Conservation (phyloP, 2,113 vertebrate species). For the Anolis sagrei region DNA sequence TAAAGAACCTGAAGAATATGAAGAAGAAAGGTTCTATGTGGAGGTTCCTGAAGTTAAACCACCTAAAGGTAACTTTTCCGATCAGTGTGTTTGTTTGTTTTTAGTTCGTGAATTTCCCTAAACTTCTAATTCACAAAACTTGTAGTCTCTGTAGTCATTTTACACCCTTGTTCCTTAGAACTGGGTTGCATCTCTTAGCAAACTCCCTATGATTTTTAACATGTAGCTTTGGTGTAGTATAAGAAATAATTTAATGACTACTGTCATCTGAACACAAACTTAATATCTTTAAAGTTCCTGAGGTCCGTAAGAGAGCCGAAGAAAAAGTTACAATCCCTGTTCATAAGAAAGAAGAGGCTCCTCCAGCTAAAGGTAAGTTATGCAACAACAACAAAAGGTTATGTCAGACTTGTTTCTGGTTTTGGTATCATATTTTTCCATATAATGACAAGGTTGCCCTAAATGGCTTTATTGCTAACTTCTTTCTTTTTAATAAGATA, state of each 20-base stretch:
- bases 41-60: conserved; percentile 73
- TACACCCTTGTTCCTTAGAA: background rate
- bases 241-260: background rate
- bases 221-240: background rate
- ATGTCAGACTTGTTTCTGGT: background rate
- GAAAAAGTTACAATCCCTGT: conserved; percentile 68
- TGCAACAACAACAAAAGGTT: background rate
- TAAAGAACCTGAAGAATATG: conserved; percentile 77
- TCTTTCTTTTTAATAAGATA: conserved; percentile 10
- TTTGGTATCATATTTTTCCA: background rate
- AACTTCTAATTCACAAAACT: background rate
- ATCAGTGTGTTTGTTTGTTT: background rate
- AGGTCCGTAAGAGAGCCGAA: conserved; percentile 70
- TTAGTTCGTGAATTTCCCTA: background rate
- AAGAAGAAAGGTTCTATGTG: conserved; percentile 66
- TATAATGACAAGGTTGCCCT: background rate
- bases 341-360: conserved; percentile 72
- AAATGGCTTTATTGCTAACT: conserved; percentile 13
- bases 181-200: background rate
- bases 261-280: conserved; percentile 39
- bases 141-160: background rate
- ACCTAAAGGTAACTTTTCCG: conserved; percentile 64
- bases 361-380: conserved; percentile 57
- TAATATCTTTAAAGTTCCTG: conserved; percentile 71
- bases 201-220: background rate